These are phyloP conservation scores for Urechis unicinctus DNA, from an alignment of 2,888 invertebrate species.

Conservation along the genomic window DNA sequence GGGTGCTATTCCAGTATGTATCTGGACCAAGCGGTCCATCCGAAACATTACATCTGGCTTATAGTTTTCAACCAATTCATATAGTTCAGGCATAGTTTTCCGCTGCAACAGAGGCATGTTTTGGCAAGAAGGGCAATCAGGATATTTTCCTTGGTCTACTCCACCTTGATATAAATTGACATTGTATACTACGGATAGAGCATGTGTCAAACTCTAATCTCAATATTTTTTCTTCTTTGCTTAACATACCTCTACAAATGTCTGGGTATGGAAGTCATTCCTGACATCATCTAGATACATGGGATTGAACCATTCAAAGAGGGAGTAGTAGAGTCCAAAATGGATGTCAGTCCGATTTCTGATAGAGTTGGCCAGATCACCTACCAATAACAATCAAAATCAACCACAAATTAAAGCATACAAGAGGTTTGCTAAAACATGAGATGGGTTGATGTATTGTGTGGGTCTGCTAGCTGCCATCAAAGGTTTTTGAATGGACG, in stretches of 20 bases:
- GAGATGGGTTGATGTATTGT: no score
- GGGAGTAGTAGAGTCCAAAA: slow-evolving; percentile 50
- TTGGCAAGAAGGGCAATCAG: not conserved
- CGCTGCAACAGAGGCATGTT: slow-evolving; percentile 23
- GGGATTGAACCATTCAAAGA: slow-evolving; percentile 52
- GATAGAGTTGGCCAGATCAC: slow-evolving; percentile 34
- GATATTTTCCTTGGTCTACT: not conserved
- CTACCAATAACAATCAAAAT: no score
- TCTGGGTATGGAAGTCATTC: slow-evolving; percentile 20
- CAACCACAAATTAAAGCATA: no score
- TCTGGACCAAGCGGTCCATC: slow-evolving; percentile 65
- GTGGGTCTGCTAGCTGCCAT: no score
- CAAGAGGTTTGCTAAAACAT: no score
- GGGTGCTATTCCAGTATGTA: slow-evolving; percentile 49
- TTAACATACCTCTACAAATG: slow-evolving; percentile 21
- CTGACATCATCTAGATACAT: slow-evolving; percentile 42
- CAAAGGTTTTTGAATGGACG: no score
- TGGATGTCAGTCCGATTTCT: slow-evolving; percentile 54
- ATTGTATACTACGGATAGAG: no score
- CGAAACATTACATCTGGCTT: slow-evolving; percentile 48
- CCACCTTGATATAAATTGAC: no score
- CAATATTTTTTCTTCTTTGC: no score
- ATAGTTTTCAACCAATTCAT: slow-evolving; percentile 56
- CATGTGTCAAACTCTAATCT: no score
- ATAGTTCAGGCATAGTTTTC: slow-evolving; percentile 60